Base-by-base conservation (phyloP, 2,113 vertebrate species). In the Percina caprodes region DNA sequence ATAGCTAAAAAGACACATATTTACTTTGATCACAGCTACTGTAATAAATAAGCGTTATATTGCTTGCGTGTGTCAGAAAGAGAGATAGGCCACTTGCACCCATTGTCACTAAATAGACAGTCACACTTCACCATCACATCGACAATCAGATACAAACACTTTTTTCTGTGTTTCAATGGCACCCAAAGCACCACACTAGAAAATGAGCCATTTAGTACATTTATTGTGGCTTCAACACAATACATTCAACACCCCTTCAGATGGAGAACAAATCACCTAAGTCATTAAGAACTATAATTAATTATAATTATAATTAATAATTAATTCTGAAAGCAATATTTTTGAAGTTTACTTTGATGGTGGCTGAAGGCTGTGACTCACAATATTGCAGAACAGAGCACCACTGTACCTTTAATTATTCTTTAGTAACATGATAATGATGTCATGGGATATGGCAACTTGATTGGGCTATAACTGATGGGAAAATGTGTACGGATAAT, bases 271-370 rank as follows among this genome's bases (percentile, higher is more conserved):
- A 55, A 71, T 77, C 62, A 79, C 74, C 60, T 66, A 58, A 56
- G 61, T 61, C 11, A 52, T 90, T 81, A 79, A 77, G 55, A 33
- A 30, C 3, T 30, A 30, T 30, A 30, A 30, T 30, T 30, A 30
- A 30, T 3, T 3, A 30, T 30, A 30, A 30, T 30, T 30, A 30
- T 30, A 30, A 30, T 3, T 30, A 30, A 30, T 30, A 35, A 63
- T n/a, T 26, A 24, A 35, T 74, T 82, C 59, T 86, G 30, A 75
- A 54, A 69, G 35, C 55, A 59, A 59, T 72, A 19, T 74, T 84
- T 73, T 60, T 48, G 42, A 54, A 69, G 69, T 81, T 56, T n/a
- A 79, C 74, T 81, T 68, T 88, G 67, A 79, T 83, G 35, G 24
- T 62, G 68, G 69, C 86, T 66, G 75, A 52, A 66, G 49, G 77